A percentile compares a stretch with the other conserved stretches of the same genome.
These are phyloP conservation scores for Galago senegalensis DNA, from an alignment of 2,797 vertebrate species.

Conservation along the genomic window DNA sequence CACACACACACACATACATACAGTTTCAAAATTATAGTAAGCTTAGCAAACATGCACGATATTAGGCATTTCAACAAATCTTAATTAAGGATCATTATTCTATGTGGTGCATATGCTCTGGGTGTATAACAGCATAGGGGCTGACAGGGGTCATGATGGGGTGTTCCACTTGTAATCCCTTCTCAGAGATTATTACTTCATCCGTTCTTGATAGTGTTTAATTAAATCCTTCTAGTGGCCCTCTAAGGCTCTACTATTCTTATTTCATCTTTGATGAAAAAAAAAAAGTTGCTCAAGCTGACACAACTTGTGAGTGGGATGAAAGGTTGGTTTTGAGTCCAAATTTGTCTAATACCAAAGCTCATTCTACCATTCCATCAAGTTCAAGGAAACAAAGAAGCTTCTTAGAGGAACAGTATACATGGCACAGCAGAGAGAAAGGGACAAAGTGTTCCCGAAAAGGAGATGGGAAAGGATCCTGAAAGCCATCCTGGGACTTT, in stretches of 20 bases:
- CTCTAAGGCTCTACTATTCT: background rate
- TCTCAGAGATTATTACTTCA: background rate
- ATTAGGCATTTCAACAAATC: background rate
- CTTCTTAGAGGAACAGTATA: background rate
- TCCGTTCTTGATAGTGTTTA: slow-evolving; percentile 15
- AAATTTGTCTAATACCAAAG: background rate
- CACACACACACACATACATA: background rate
- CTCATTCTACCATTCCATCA: background rate
- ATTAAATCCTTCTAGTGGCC: background rate
- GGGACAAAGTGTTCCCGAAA: background rate
- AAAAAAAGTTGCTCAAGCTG: slow-evolving; percentile 72
- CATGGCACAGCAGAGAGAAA: background rate
- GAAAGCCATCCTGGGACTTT: background rate
- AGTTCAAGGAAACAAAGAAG: background rate
- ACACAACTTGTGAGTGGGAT: slow-evolving; percentile 18
- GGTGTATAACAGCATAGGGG: background rate
- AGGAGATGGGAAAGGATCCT: no score
- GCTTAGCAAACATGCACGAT: background rate
- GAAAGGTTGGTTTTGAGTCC: slow-evolving; percentile 25
- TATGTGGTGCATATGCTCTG: background rate
- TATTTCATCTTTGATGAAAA: slow-evolving; percentile 52
- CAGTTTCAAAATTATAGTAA: background rate
- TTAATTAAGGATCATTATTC: background rate
- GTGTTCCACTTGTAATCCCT: background rate
- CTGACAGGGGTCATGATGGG: background rate